These are phyloP conservation scores for Thyatira batis DNA, from an alignment of 2,888 invertebrate genomes.

Conservation along the genomic window DNA sequence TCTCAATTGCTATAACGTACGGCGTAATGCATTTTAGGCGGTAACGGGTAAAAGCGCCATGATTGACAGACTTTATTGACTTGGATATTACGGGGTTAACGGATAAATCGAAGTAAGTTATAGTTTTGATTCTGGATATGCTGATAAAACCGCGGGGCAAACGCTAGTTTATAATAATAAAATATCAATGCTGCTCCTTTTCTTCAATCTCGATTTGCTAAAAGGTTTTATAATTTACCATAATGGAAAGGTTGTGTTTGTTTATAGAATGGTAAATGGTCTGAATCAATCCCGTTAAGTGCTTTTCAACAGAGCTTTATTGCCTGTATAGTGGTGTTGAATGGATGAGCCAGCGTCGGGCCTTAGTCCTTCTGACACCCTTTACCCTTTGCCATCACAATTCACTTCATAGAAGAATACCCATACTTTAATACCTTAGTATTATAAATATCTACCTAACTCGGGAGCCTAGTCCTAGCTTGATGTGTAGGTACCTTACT, in stretches of 20 bases:
- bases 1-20: too few species aligned
- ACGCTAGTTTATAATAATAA: slow-evolving; percentile 23
- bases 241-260: slow-evolving; percentile 80
- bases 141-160: too few species aligned
- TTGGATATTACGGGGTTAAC: too few species aligned
- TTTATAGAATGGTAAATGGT: slow-evolving; percentile 81
- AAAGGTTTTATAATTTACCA: slow-evolving; percentile 80
- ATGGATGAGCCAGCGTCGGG: slow-evolving; percentile 51
- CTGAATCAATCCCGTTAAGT: slow-evolving; percentile 81
- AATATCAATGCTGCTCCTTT: slow-evolving; percentile 48
- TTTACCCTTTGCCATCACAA: slow-evolving; percentile 7
- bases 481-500: too few species aligned
- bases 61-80: too few species aligned
- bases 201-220: slow-evolving; percentile 61
- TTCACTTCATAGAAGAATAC: slow-evolving; percentile 4
- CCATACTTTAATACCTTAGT: neutral
- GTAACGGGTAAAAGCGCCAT: too few species aligned
- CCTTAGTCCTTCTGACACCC: slow-evolving; percentile 29
- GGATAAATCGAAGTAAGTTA: too few species aligned
- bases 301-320: slow-evolving; percentile 81
- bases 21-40: too few species aligned
- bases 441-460: too few species aligned
- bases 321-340: slow-evolving; percentile 67
- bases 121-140: too few species aligned
- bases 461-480: too few species aligned